These are phyloP conservation scores for Papilio xuthus DNA, from an alignment of 1,140 invertebrate genomes.

Conservation along the genomic window DNA sequence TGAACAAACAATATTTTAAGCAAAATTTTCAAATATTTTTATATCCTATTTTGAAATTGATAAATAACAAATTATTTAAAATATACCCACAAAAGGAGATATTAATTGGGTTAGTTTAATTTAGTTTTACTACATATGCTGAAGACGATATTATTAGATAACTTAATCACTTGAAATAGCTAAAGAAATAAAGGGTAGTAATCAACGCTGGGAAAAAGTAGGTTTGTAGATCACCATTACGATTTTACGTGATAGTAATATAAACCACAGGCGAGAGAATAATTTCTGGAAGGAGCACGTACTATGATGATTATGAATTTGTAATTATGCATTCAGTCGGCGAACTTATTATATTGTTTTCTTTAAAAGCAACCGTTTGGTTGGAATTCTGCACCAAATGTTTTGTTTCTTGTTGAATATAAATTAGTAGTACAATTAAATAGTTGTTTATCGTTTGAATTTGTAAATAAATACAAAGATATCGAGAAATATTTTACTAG, in stretches of 20 bases:
- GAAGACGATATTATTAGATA: background rate
- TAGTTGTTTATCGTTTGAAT: background rate
- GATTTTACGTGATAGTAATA: constrained; percentile 67
- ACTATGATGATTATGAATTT: constrained; percentile 64
- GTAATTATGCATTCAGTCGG: constrained; percentile 64
- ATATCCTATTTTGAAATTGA: too few relatives aligned
- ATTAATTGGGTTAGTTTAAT: too few relatives aligned
- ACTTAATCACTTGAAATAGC: constrained; percentile 31
- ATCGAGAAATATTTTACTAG: background rate
- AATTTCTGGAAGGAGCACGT: constrained; percentile 51
- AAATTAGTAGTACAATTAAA: background rate
- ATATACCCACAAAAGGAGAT: too few relatives aligned
- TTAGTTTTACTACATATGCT: too few relatives aligned
- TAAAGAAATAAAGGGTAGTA: background rate
- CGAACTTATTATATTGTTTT: constrained; percentile 52
- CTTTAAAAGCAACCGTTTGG: constrained; percentile 37
- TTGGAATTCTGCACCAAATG: constrained; percentile 30
- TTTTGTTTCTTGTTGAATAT: constrained; percentile 16
- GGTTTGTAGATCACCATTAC: constrained; percentile 49
- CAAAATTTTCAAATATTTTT: too few relatives aligned
- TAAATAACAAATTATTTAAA: too few relatives aligned
- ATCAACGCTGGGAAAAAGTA: constrained; percentile 38
- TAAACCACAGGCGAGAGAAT: constrained; percentile 43
- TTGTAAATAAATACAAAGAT: background rate
- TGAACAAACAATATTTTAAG: too few relatives aligned